Base-by-base conservation (phyloP, 2,888 invertebrate species). In the Epistrophe eligans region DNA sequence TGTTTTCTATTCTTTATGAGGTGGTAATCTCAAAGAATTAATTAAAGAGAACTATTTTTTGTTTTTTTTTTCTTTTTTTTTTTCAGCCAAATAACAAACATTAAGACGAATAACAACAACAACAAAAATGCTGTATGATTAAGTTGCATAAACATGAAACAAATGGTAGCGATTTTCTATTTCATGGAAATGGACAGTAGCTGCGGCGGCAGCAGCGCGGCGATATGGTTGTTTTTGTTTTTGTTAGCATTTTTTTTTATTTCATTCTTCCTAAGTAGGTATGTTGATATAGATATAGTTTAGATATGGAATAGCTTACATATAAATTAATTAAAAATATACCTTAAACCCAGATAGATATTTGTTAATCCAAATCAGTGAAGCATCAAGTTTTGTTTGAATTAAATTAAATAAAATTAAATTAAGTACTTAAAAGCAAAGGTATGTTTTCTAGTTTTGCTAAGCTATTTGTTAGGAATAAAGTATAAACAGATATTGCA, bases 151-250 rank as follows among this genome's bases (percentile, higher is more conserved):
- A 87, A 76, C 82, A 58, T 72, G 52, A 52, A 80, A 74, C 52
- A 73, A 83, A 76, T 66, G 70, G 71, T 76, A 87, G 57, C 77
- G 76, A 52, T 66, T 87, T 87, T 83, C 79, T 87, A 79, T 87
- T 83, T 77, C 87, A 87, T 79, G 87, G 87, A 87, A 79, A 87
- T 83, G 79, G 76, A 79, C 62, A 62, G 82, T 79, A 57, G 58
- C 32, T 66, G 2, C 1, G 2, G 8, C 13, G 4, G 17, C 15
- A 2, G 1, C 24, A 3, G 0, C 1, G 8, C 13, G 4, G 17
- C 15, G 52, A 45, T 45, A 45, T 52, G 11, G 24, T 52, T 52
- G 28, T 15, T 28, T 24, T n/a, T n/a, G 17, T 40, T n/a, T 32
- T 74, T 55, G 43, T 57, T 10, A 15, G 11, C 9, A 11, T 50